These are phyloP conservation scores for Hypomecis punctinalis DNA, from an alignment of 2,888 invertebrate genomes.

Conservation along the genomic window DNA sequence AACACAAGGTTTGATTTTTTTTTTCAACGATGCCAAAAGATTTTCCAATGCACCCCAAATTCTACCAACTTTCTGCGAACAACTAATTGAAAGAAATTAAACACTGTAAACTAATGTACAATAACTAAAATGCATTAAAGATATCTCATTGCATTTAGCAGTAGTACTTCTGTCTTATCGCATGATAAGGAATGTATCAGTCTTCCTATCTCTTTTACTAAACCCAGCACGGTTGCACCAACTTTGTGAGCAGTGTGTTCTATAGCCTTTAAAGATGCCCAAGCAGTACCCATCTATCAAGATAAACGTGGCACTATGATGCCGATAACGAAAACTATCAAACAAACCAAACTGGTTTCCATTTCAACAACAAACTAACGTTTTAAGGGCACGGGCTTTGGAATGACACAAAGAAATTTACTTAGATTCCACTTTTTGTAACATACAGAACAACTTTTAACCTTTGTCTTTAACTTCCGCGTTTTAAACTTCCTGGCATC, in stretches of 20 bases:
- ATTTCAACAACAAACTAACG: not conserved
- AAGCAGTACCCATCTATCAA: slow-evolving; percentile 9
- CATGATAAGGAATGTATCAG: slow-evolving; percentile 26
- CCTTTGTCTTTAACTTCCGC: slow-evolving; percentile 18
- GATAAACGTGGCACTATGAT: slow-evolving; percentile 18
- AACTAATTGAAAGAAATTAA: slow-evolving; percentile 14
- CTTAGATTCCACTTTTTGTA: slow-evolving; percentile 10
- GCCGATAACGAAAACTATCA: slow-evolving; percentile 8
- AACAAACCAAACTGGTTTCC: slow-evolving; percentile 9
- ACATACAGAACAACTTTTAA: slow-evolving; percentile 13
- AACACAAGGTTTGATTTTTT: slow-evolving; percentile 65
- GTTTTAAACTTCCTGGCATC: slow-evolving; percentile 25
- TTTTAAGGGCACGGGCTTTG: slow-evolving; percentile 22
- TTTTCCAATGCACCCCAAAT: slow-evolving; percentile 35
- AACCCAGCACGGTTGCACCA: slow-evolving; percentile 26
- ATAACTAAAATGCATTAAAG: slow-evolving; percentile 23
- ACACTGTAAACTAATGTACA: slow-evolving; percentile 22
- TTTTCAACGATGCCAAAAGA: slow-evolving; percentile 48
- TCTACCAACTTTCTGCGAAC: slow-evolving; percentile 29
- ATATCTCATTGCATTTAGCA: slow-evolving; percentile 5
- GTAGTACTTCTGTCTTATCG: slow-evolving; percentile 17
- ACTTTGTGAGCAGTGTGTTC: slow-evolving; percentile 20
- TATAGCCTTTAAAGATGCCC: slow-evolving; percentile 16
- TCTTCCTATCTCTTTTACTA: slow-evolving; percentile 8
- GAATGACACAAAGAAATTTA: slow-evolving; percentile 20